Evolutionary conservation across 2,888 invertebrate species (phyloP).

Genomic region (Carterocephalus palaemon): DNA sequence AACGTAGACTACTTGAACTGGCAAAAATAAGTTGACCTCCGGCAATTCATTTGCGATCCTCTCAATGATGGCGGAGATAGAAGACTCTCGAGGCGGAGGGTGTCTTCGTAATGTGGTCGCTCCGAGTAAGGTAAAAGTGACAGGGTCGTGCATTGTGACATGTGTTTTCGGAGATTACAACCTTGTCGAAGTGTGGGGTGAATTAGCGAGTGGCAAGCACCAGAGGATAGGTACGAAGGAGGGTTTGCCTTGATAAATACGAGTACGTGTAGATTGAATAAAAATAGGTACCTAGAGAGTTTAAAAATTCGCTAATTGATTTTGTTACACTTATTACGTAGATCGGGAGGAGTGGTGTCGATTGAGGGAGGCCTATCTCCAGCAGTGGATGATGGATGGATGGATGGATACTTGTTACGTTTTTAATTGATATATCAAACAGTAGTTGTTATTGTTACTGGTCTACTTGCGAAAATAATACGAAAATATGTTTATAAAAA

Average conservation of each 20-base stretch:
- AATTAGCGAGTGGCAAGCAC: conserved; percentile 31
- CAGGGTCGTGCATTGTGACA: conserved; percentile 49
- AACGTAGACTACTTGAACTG: conserved; percentile 21
- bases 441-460: too few relatives aligned
- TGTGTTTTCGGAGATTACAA: conserved; percentile 51
- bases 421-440: too few relatives aligned
- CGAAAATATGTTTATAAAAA: too few relatives aligned
- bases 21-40: conserved; percentile 46
- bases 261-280: conserved; percentile 5
- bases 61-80: conserved; percentile 27
- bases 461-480: too few relatives aligned
- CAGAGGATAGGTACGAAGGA: conserved; percentile 16
- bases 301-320: too few relatives aligned
- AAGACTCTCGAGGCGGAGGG: conserved; percentile 30
- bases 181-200: conserved; percentile 42
- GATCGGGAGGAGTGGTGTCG: too few relatives aligned
- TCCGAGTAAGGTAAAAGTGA: conserved; percentile 39
- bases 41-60: conserved; percentile 34
- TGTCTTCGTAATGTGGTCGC: conserved; percentile 39
- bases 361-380: too few relatives aligned
- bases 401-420: too few relatives aligned
- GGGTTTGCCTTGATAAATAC: conserved; percentile 6
- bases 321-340: too few relatives aligned
- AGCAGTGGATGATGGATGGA: too few relatives aligned
- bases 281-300: too few relatives aligned